Percentiles rank a stretch among this genome's conserved stretches.
Conservation (phyloP, 2,888 invertebrate genomes). For the Nomada lathburiana region DNA sequence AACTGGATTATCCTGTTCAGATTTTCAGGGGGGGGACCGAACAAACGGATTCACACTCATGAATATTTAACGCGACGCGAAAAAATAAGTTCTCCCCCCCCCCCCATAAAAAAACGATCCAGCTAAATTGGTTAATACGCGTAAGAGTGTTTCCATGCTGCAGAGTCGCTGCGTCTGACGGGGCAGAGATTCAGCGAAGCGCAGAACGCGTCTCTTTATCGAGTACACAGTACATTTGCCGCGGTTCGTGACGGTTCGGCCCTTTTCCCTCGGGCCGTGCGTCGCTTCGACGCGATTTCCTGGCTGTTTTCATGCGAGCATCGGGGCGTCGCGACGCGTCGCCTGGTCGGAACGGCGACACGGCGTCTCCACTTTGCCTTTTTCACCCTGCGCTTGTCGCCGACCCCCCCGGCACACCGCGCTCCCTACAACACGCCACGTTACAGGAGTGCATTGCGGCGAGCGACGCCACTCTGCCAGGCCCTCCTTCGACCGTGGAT, state of each 20-base stretch:
- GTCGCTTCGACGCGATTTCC: conserved; percentile 22
- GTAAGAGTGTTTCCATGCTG: not conserved
- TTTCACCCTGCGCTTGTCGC: conserved; percentile 31
- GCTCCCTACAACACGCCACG: not conserved
- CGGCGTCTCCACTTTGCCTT: conserved; percentile 52
- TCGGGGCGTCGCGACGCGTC: conserved; percentile 35
- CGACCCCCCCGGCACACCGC: conserved; percentile 19
- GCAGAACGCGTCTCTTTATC: conserved; percentile 8
- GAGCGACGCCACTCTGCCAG: conserved; percentile 19
- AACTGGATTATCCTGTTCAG: too few species aligned
- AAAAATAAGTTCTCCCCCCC: too few species aligned
- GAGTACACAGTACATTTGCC: conserved; percentile 33
- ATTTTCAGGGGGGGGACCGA: too few species aligned
- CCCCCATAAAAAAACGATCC: too few species aligned
- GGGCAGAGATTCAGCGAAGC: not conserved
- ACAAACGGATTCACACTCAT: too few species aligned
- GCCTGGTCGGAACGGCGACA: conserved; percentile 50
- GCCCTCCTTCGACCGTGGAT: conserved; percentile 12
- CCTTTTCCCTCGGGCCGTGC: not conserved
- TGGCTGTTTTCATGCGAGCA: conserved; percentile 9
- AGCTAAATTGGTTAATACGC: too few species aligned
- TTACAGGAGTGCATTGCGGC: not conserved
- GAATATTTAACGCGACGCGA: too few species aligned
- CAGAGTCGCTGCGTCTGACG: not conserved
- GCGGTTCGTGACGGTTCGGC: conserved; percentile 1